Base-by-base conservation (phyloP, 2,113 vertebrate species). In the Phylloscopus trochiloides region DNA sequence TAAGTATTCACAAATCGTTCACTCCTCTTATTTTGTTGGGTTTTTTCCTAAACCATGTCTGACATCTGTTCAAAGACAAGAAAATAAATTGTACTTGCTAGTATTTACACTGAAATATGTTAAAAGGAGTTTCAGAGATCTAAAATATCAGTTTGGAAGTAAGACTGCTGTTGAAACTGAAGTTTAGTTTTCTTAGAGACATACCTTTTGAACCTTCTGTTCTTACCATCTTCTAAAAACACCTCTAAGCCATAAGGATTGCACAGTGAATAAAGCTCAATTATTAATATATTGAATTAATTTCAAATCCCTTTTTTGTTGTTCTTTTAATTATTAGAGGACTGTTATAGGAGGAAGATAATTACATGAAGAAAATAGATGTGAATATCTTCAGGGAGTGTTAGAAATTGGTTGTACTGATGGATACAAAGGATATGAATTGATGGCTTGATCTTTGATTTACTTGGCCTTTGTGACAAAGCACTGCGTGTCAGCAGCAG, bases 1-100 rank as follows among this genome's bases (percentile, higher is more conserved):
- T 99, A 98, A 99, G 99, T 99, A 88, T 94, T 50, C 36, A 15
- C 42, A 58, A 28, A 87, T 80, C 42, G 3, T 87, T 86, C 17
- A 12, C 54, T 87, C 10, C 8, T 66, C 1, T 28, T 12, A 10
- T 21, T 89, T 61, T 48, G 7, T n/a, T 36, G 15, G 14, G 0
- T 7, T 32, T 68, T 58, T 51, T 62, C 16, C 1, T 5, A 42
- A n/a, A 68, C n/a, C 7, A 6, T 13, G 13, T 40, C 16, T 24
- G 16, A 32, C 5, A 18, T 34, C 26, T 65, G 22, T 9, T 74
- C 5, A 58, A 29, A 94, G 87, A 5, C 10, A 36, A 36, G n/a
- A 82, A 68, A 52, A 31, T 32, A 24, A 65, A 19, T 63, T 61
- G 1, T 40, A 4, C 17, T 5, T 91, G 7, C 6, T 61, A 28